Conservation (phyloP, 1,140 invertebrate genomes). For the Mizuhopecten yessoensis region DNA sequence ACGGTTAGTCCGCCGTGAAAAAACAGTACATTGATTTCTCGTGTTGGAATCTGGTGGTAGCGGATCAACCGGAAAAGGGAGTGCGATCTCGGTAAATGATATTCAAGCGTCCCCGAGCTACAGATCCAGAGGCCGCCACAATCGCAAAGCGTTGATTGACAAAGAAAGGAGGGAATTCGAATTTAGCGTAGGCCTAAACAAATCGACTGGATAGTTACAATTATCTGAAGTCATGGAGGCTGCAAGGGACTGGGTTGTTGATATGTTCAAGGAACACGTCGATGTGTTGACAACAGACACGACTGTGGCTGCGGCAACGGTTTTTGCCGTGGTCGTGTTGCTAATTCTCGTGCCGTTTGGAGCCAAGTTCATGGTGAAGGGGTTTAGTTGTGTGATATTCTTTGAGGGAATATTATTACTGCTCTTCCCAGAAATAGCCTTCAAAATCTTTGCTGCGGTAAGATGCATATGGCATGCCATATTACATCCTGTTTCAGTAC, state of each 20-base stretch:
- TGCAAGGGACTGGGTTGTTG: background rate
- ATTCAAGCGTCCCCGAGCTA: background rate
- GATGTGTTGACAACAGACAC: background rate
- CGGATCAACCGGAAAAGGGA: no score
- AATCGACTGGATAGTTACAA: background rate
- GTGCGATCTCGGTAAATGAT: no score
- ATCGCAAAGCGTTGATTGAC: conserved; percentile 23
- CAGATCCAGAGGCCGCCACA: background rate
- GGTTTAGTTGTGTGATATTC: background rate
- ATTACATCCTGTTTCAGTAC: no score
- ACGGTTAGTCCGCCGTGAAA: no score
- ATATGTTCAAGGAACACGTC: background rate
- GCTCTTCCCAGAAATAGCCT: background rate
- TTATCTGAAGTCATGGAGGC: background rate
- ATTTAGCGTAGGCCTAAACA: no score
- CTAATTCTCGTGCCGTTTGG: background rate
- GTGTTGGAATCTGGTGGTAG: no score
- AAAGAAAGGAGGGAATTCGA: conserved; percentile 37
- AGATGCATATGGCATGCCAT: background rate
- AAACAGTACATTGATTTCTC: no score
- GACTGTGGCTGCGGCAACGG: background rate
- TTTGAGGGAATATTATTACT: background rate
- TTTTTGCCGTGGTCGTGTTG: background rate
- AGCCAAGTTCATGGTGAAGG: background rate
- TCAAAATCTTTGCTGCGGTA: background rate